Evolutionary conservation across 2,888 invertebrate genomes (phyloP).

Genomic region (Spatulosminthurus flaviceps): DNA sequence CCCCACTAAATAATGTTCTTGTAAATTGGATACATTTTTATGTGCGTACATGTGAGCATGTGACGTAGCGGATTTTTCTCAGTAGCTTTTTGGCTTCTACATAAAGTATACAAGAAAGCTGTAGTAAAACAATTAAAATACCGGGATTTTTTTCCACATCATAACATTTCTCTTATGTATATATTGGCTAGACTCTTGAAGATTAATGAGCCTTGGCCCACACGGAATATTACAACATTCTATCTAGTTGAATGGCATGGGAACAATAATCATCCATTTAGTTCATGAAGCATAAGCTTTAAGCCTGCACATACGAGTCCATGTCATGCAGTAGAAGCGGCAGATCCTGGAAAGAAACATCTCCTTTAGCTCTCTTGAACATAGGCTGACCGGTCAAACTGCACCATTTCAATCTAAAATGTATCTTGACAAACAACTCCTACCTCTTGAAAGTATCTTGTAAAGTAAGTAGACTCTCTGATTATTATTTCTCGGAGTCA

Average conservation of each 20-base stretch:
- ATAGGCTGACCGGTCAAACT: neutral
- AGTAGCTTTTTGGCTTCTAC: too few relatives aligned
- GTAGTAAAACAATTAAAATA: neutral
- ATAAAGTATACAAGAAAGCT: too few relatives aligned
- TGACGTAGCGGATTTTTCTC: too few relatives aligned
- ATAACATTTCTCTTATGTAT: neutral
- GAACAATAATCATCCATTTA: neutral
- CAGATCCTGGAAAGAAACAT: neutral
- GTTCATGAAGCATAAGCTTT: neutral
- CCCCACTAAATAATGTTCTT: too few relatives aligned
- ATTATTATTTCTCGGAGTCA: slow-evolving; percentile 18
- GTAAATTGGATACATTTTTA: too few relatives aligned
- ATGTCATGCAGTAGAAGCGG: too few relatives aligned
- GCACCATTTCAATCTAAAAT: slow-evolving; percentile 6
- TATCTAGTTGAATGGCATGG: neutral
- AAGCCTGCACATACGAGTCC: neutral
- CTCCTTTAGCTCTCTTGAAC: neutral
- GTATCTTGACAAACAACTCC: slow-evolving; percentile 11
- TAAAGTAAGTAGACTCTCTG: neutral
- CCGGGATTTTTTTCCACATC: neutral
- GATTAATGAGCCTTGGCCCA: slow-evolving; percentile 61
- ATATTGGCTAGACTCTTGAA: slow-evolving; percentile 42
- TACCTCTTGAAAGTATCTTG: neutral
- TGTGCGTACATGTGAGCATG: too few relatives aligned
- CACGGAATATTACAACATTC: slow-evolving; percentile 50